phyloP scores from a whole-genome alignment of 1,140 invertebrate species.

The Achatina immaculata region DNA sequence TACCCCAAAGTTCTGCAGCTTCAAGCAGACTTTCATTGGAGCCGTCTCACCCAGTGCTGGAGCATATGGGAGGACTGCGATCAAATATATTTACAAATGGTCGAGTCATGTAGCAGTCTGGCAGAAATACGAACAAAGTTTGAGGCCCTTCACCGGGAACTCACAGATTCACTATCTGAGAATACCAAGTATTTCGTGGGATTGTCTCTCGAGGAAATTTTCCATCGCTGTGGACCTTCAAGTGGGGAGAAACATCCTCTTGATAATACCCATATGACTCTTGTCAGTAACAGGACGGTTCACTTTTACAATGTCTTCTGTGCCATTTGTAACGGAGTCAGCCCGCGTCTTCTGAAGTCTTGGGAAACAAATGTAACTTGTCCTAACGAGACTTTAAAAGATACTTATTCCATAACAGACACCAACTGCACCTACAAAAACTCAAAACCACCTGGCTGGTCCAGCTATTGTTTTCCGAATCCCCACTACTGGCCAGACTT shows the following conservation, averaged over 20 bases:
- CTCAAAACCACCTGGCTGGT: not conserved
- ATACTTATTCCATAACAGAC: not conserved
- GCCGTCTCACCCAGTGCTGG: not conserved
- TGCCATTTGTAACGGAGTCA: constrained; percentile 22
- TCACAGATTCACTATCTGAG: not conserved
- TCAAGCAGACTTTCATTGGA: not conserved
- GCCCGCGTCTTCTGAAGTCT: not conserved
- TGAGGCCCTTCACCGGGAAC: not conserved
- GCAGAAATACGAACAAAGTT: not conserved
- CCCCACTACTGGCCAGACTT: no score
- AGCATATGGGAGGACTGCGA: not conserved
- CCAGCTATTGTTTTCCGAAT: not conserved
- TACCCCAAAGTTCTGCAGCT: constrained; percentile 1
- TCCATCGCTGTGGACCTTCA: not conserved
- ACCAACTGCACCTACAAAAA: not conserved
- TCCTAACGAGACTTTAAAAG: not conserved
- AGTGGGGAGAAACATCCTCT: not conserved
- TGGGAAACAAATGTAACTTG: constrained; percentile 1
- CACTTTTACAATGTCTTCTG: constrained; percentile 32
- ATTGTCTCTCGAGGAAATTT: not conserved
- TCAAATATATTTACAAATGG: constrained; percentile 8
- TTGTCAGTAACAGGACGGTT: not conserved
- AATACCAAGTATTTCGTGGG: not conserved
- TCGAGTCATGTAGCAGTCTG: not conserved
- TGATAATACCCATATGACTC: not conserved